Evolutionary conservation across 1,140 invertebrate species (phyloP), one percentile per base, ranked within the genome.

Genomic region (Scaptomyza montana): DNA sequence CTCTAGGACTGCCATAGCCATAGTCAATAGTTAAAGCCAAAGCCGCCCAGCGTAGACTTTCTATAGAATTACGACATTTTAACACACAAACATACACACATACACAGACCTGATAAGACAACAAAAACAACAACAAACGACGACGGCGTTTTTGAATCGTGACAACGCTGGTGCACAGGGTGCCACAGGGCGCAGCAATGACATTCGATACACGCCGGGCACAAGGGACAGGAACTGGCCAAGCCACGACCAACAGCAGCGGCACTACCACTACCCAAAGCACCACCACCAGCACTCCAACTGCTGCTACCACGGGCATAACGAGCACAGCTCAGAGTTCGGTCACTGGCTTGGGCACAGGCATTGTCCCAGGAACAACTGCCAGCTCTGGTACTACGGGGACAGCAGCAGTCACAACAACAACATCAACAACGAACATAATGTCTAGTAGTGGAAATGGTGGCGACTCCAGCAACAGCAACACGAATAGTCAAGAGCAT

Each of bases 171-270:
- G 66, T 69, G 60, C 59, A 64, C 16, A 16, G 16, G 16, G 16
- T 16, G 60, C 66, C 66, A 70, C 45, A 60, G 62, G 66, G 66
- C 63, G 54, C 55, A 59, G 70, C 55, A 68, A 91, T 91, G 90
- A 91, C 90, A 74, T 91, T 91, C 78, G 89, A 91, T 77, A 91
- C 89, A 49, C 85, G 89, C 59, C 78, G 89, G 57, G 39, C 39
- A 43, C 81, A 77, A 60, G 78, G 71, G 64, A 77, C 80, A 59
- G 80, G 81, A 51, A 73, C 70, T 49, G 74, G 77, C 67, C 70
- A 84, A 74, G 71, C 74, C 66, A 87, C 70, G 57, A 78, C 82
- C 64, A 54, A 60, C 60, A 65, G 16, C 50, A 68, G 47, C 28
- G 60, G 33, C 41, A 78, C 21, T 3, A 25, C 21, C 21, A 41